Evolutionary conservation across 2,113 vertebrate species (phyloP).

Genomic region (Ctenomys sociabilis): DNA sequence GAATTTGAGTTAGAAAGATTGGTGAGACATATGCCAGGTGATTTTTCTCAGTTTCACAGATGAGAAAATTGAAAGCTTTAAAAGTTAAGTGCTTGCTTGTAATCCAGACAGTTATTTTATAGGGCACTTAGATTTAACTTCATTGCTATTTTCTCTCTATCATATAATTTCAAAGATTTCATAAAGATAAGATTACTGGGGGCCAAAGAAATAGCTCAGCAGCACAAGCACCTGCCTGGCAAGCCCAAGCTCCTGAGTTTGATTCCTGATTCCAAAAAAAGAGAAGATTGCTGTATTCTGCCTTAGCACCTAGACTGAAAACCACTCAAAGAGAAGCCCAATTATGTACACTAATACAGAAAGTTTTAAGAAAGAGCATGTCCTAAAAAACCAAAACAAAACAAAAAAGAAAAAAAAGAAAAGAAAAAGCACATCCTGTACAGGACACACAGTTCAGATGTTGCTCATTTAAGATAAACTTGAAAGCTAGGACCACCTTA

Average conservation of each 20-base stretch:
- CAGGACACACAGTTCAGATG: neutral
- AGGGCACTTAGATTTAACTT: conserved; percentile 71
- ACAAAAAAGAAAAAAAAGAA: no score
- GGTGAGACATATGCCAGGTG: conserved; percentile 35
- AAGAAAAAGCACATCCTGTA: conserved; percentile 55
- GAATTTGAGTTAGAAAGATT: conserved; percentile 55
- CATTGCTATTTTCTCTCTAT: conserved; percentile 55
- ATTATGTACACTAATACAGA: conserved; percentile 52
- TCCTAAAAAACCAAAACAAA: no score
- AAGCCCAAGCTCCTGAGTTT: no score
- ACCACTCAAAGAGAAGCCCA: conserved; percentile 49
- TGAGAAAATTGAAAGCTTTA: conserved; percentile 67
- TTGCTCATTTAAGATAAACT: conserved; percentile 53
- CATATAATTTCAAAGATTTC: conserved; percentile 61
- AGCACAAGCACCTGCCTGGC: no score
- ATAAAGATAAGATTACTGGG: conserved; percentile 66
- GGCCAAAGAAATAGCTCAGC: no score
- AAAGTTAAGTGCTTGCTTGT: conserved; percentile 18
- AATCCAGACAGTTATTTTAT: conserved; percentile 70
- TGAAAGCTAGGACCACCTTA: conserved; percentile 30
- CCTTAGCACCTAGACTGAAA: conserved; percentile 49
- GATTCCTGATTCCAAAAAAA: no score
- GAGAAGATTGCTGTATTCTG: conserved; percentile 26
- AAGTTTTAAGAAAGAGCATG: conserved; percentile 54
- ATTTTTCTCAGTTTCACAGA: conserved; percentile 62